These are phyloP conservation scores for Pipa parva DNA, from an alignment of 2,113 vertebrate genomes.

Conservation along the genomic window DNA sequence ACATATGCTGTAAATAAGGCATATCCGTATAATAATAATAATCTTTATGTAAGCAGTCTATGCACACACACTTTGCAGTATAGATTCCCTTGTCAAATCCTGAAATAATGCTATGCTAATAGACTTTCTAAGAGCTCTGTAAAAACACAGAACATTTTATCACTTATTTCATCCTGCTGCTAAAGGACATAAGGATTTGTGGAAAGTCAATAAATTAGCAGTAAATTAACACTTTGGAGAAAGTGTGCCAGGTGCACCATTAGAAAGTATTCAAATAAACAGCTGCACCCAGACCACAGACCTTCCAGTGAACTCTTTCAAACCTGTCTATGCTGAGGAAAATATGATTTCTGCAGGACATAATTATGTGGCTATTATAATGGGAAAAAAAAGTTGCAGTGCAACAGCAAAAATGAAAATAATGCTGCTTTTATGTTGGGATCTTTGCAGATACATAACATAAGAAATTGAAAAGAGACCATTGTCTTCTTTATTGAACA, in stretches of 20 bases:
- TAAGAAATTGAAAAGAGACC: no score
- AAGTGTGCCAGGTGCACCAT: neutral
- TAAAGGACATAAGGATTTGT: conserved; percentile 4
- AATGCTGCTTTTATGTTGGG: no score
- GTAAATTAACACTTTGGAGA: conserved; percentile 25
- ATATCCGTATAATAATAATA: no score
- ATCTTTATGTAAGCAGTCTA: neutral
- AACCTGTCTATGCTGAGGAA: no score
- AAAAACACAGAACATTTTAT: conserved; percentile 20
- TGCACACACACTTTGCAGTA: neutral
- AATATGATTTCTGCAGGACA: no score
- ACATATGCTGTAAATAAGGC: no score
- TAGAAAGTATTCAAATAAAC: neutral
- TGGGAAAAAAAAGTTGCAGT: no score
- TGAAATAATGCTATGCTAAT: conserved; percentile 33
- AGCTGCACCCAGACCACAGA: neutral
- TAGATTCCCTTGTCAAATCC: conserved; percentile 4
- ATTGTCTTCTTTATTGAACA: no score
- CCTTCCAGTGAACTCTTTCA: no score
- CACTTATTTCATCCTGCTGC: conserved; percentile 3
- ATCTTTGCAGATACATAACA: no score
- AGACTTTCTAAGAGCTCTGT: conserved; percentile 29
- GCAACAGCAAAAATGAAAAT: no score
- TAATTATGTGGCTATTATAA: no score
- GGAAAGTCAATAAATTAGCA: conserved; percentile 29